Conservation (phyloP, 2,888 invertebrate species). For the Herminia tarsipennalis region DNA sequence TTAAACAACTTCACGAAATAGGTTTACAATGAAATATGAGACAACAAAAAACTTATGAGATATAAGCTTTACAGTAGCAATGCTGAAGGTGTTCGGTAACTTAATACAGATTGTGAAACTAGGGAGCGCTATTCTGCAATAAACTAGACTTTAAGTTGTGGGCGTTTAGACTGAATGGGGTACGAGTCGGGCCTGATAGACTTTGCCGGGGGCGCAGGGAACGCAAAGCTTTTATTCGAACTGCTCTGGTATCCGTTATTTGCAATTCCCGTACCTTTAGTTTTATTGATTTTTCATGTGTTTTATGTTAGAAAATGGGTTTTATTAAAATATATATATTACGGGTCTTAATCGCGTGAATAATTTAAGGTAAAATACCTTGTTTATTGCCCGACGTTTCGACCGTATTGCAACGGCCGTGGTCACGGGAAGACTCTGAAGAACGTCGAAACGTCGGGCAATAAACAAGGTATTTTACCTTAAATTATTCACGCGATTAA, state of each 20-base stretch:
- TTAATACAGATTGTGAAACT: conserved; percentile 56
- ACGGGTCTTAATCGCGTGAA: too few relatives aligned
- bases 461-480: too few relatives aligned
- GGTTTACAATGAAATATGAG: conserved; percentile 59
- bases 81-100: conserved; percentile 58
- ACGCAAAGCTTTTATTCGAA: conserved; percentile 56
- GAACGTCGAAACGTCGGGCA: too few relatives aligned
- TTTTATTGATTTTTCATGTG: conserved; percentile 12
- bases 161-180: conserved; percentile 52
- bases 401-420: too few relatives aligned
- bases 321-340: not conserved
- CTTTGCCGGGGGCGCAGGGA: conserved; percentile 49
- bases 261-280: conserved; percentile 26
- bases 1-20: conserved; percentile 43
- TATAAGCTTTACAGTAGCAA: conserved; percentile 53
- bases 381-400: too few relatives aligned
- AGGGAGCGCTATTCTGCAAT: conserved; percentile 45
- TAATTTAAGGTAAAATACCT: too few relatives aligned
- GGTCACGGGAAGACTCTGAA: too few relatives aligned
- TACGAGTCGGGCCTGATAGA: conserved; percentile 47
- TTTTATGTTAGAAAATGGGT: not conserved
- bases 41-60: conserved; percentile 55
- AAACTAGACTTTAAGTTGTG: conserved; percentile 60
- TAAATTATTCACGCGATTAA: too few relatives aligned
- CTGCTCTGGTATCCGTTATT: conserved; percentile 41